Evolutionary conservation across 2,888 invertebrate genomes (phyloP).

Genomic region (Tolmerus cingulatus): DNA sequence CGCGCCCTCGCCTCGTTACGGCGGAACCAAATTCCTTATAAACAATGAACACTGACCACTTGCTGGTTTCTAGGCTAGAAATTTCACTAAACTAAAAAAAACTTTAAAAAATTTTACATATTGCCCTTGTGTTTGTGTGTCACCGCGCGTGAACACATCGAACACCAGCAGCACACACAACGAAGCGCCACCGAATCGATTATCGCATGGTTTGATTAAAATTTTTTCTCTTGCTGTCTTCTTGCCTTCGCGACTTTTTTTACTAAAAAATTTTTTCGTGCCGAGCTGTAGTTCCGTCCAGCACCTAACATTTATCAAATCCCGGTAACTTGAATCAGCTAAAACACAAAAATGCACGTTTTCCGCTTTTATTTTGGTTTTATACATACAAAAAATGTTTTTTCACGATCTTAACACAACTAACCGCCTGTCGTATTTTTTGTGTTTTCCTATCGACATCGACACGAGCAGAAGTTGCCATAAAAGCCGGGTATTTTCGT

Average conservation of each 20-base stretch:
- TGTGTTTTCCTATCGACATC: slow-evolving; percentile 24
- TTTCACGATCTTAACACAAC: slow-evolving; percentile 44
- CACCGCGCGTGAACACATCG: slow-evolving; percentile 51
- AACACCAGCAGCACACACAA: slow-evolving; percentile 36
- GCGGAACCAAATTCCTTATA: neutral
- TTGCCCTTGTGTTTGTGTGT: slow-evolving; percentile 52
- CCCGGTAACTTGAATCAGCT: slow-evolving; percentile 35
- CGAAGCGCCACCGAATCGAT: slow-evolving; percentile 49
- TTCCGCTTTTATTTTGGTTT: slow-evolving; percentile 51
- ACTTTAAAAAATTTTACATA: slow-evolving; percentile 50
- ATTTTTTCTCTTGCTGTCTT: slow-evolving; percentile 16
- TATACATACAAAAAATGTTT: slow-evolving; percentile 49
- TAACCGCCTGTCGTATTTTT: slow-evolving; percentile 38
- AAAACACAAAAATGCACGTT: slow-evolving; percentile 46
- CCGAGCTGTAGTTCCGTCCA: neutral
- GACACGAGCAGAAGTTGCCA: slow-evolving; percentile 6
- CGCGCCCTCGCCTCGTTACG: neutral
- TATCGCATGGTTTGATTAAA: slow-evolving; percentile 53
- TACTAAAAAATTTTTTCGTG: neutral
- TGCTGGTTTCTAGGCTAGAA: neutral
- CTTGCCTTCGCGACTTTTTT: slow-evolving; percentile 37
- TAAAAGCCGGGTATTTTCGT: slow-evolving; percentile 24
- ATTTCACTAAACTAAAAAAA: slow-evolving; percentile 16
- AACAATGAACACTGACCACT: neutral
- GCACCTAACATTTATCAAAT: neutral